Base-by-base conservation (phyloP, 1,140 invertebrate species). In the Panagrolaimus sp. region DNA sequence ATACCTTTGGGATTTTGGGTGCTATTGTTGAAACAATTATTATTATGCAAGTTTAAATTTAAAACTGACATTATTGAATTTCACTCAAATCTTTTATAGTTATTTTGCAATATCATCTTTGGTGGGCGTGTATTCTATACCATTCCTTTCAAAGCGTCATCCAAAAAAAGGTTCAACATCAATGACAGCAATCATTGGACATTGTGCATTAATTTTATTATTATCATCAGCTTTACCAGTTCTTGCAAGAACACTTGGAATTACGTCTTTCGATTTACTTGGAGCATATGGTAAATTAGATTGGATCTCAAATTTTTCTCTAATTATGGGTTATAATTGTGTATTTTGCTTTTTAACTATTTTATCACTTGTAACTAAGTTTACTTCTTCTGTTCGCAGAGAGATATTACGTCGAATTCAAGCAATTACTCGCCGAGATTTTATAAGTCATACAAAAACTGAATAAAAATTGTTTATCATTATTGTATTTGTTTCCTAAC, bases 231-330 rank as follows among this genome's bases (percentile, higher is more conserved):
- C 95, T 27, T 85, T 98, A 74, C 96, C 96, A 14, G 86, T 98
- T 45, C 87, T 98, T 25, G 91, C 92, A 25, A 89, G 93, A 84
- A 97, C 92, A 83, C 85, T 98, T 80, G 94, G 95, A 75, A 93
- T 98, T 81, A 98, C 94, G 43, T 96, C 97, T 84, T 98, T 98
- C 84, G 93, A 98, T 87, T 85, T 98, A 72, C 86, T 98, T 47
- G 95, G 94, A 44, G 91, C 94, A 83, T 98, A 94, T 84, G 95
- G 95, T 8, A 89, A 90, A 74, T 93, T 98, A 78, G 91, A 96
- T 79, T 98, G 96, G 96, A 87, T 98, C 13, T 93, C 93, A 23
- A 96, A 94, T 84, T 94, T 96, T 63, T 74, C 70, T 13, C 45
- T 78, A 14, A 66, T 78, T 44, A 65, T 46, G 68, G 75, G 65